phyloP scores from a whole-genome alignment of 2,113 vertebrate species.

The Collichthys lucidus region DNA sequence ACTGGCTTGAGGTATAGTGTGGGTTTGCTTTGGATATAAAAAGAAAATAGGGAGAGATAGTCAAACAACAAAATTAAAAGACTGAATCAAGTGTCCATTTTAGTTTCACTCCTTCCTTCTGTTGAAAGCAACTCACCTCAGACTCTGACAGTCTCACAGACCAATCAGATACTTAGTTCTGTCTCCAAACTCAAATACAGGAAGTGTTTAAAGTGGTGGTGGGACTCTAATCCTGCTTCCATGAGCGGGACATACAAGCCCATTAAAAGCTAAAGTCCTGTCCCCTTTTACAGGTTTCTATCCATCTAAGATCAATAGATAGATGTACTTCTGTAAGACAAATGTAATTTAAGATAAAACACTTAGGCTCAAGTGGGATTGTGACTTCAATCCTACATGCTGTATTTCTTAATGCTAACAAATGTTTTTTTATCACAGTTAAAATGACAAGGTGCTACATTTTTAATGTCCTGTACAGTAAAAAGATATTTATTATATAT shows the following conservation, averaged over 20 bases:
- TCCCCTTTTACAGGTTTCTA: neutral
- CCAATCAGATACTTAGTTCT: neutral
- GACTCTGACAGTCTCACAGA: neutral
- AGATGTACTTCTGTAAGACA: no score
- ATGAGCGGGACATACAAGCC: neutral
- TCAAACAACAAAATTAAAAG: conserved; percentile 6
- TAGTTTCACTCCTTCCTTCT: neutral
- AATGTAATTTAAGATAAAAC: neutral
- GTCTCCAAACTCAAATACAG: neutral
- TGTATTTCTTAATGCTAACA: neutral
- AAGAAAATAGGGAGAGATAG: neutral
- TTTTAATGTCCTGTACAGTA: neutral
- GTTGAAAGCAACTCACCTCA: neutral
- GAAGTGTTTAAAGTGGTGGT: neutral
- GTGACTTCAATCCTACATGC: neutral
- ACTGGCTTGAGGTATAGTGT: conserved; percentile 27
- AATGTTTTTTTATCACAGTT: neutral
- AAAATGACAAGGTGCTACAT: neutral
- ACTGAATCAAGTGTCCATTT: neutral
- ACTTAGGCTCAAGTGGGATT: no score
- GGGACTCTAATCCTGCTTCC: neutral
- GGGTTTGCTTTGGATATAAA: conserved; percentile 11
- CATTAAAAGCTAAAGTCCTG: neutral
- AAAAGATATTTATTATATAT: neutral
- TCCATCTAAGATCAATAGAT: neutral